A percentile compares a stretch with the other conserved stretches of the same genome.
phyloP scores from a whole-genome alignment of 2,113 vertebrate species.

The Carassius gibelio region DNA sequence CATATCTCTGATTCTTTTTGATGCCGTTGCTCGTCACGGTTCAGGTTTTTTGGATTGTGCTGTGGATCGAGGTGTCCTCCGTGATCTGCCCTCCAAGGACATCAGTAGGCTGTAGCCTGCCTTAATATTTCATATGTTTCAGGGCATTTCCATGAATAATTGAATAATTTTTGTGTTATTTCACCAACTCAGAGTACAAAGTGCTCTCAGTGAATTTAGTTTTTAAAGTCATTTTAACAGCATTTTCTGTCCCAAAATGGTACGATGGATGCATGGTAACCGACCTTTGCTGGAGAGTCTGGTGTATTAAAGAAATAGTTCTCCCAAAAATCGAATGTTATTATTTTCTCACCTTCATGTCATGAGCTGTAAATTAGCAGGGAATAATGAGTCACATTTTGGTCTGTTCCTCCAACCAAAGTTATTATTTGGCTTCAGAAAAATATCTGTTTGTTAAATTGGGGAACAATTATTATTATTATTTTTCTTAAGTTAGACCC shows the following conservation, averaged over 20 bases:
- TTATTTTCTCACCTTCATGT: not conserved
- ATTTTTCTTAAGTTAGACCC: not conserved
- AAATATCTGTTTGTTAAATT: not conserved
- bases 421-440: not conserved
- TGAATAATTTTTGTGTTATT: constrained; percentile 46
- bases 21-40: constrained; percentile 30
- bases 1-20: constrained; percentile 8
- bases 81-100: constrained; percentile 37
- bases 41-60: constrained; percentile 24
- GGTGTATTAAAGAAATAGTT: not conserved
- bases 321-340: not conserved
- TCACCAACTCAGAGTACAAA: constrained; percentile 43
- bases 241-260: not conserved
- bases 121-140: constrained; percentile 53
- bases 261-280: constrained; percentile 1
- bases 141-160: constrained; percentile 52
- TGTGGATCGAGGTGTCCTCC: constrained; percentile 36
- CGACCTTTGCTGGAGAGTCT: not conserved
- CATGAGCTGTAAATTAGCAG: not conserved
- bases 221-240: constrained; percentile 16
- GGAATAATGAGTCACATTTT: not conserved
- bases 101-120: constrained; percentile 21
- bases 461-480: not conserved
- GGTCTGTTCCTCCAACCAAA: not conserved
- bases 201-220: constrained; percentile 34